These are phyloP conservation scores for Orycteropus afer DNA, from an alignment of 2,113 vertebrate species.

Conservation along the genomic window DNA sequence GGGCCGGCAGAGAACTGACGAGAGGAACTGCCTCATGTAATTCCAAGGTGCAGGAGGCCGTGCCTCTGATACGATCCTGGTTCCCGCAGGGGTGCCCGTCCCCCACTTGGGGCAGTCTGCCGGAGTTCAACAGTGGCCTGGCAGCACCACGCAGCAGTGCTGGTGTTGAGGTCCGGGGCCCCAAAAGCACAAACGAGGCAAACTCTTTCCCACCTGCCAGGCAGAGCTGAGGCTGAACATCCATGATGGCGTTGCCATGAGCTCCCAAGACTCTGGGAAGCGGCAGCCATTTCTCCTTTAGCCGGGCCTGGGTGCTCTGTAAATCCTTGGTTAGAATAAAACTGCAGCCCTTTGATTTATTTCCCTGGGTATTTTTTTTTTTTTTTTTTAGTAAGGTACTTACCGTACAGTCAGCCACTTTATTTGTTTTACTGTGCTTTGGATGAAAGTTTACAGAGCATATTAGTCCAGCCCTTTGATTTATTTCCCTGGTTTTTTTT, in stretches of 20 bases:
- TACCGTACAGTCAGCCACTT: not conserved
- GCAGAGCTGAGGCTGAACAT: too few species aligned
- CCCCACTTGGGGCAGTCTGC: too few species aligned
- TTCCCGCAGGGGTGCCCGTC: not conserved
- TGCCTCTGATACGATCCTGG: not conserved
- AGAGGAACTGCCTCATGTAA: not conserved
- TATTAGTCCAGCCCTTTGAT: too few species aligned
- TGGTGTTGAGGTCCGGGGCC: not conserved
- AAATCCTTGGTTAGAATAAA: not conserved
- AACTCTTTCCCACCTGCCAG: not conserved
- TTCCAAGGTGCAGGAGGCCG: not conserved
- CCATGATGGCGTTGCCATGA: too few species aligned
- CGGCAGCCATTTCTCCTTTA: not conserved
- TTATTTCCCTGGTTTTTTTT: too few species aligned
- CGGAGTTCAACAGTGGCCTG: too few species aligned
- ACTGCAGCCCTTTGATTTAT: not conserved
- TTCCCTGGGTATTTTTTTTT: not conserved
- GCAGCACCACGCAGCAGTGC: not conserved
- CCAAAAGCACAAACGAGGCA: not conserved
- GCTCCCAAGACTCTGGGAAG: not conserved
- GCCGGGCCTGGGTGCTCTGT: not conserved
- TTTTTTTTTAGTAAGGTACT: not conserved
- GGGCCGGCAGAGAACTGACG: too few species aligned
- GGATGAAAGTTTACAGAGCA: too few species aligned
- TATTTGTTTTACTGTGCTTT: too few species aligned